Conservation (phyloP, 2,888 invertebrate genomes). For the Drosophila dives region DNA sequence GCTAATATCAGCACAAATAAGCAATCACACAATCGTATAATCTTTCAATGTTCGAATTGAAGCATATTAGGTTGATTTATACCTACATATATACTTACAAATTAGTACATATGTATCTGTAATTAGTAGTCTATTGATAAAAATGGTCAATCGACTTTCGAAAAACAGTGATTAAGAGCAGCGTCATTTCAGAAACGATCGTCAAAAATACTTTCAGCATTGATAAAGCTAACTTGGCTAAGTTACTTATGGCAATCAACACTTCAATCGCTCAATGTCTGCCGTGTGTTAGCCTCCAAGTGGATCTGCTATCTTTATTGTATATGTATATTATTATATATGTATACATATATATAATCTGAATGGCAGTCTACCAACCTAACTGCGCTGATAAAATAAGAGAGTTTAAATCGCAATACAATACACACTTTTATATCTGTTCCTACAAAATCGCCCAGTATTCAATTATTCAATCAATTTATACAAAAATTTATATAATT, state of each 20-base stretch:
- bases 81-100: background rate
- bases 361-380: conserved; percentile 27
- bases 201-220: conserved; percentile 29
- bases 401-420: background rate
- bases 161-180: conserved; percentile 16
- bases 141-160: conserved; percentile 17
- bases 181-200: conserved; percentile 18
- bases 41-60: background rate
- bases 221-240: conserved; percentile 46
- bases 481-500: conserved; percentile 35
- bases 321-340: too few relatives aligned
- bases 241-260: conserved; percentile 9
- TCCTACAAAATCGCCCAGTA: background rate
- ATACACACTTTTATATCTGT: background rate
- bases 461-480: conserved; percentile 7
- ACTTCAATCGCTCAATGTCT: conserved; percentile 47
- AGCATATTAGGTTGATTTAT: background rate
- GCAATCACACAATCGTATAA: conserved; percentile 25
- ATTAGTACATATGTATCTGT: conserved; percentile 5
- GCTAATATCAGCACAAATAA: conserved; percentile 47
- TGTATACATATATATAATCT: conserved; percentile 10
- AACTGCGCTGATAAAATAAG: conserved; percentile 51
- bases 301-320: conserved; percentile 48
- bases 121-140: conserved; percentile 6
- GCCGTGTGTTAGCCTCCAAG: conserved; percentile 22